phyloP scores from a whole-genome alignment of 2,113 vertebrate genomes.

The Myocastor coypus region DNA sequence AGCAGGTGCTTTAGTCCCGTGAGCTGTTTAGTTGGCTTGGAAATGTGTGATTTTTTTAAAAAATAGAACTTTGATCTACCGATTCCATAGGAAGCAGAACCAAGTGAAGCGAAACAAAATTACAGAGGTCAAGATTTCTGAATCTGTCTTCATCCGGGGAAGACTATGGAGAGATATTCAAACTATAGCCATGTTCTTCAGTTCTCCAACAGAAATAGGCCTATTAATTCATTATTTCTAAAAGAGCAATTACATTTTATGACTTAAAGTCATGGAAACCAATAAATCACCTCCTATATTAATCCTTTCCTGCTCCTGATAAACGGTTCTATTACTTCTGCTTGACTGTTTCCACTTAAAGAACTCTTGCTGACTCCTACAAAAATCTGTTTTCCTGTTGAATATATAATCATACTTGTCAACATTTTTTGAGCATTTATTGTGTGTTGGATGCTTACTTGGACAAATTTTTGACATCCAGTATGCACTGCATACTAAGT shows the following conservation, averaged over 20 bases:
- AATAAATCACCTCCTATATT: background rate
- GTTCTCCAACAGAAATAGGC: background rate
- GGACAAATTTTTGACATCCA: background rate
- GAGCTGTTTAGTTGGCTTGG: too few relatives aligned
- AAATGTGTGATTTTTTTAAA: too few relatives aligned
- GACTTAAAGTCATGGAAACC: background rate
- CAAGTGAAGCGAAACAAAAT: slow-evolving; percentile 16
- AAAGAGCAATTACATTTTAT: background rate
- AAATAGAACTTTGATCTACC: slow-evolving; percentile 32
- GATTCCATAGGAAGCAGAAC: slow-evolving; percentile 5
- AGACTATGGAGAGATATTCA: background rate
- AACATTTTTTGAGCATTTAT: background rate
- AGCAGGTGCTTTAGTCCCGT: too few relatives aligned
- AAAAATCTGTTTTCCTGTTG: slow-evolving; percentile 20
- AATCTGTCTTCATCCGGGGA: background rate
- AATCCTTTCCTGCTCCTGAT: background rate
- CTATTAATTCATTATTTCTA: background rate
- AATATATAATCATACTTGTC: background rate
- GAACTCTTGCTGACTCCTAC: background rate
- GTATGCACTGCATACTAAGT: background rate
- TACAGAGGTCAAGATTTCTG: background rate
- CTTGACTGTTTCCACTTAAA: background rate
- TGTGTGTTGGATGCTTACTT: background rate
- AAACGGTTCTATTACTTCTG: background rate
- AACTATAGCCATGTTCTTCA: background rate